Percentiles rank a stretch among this genome's conserved stretches.
phyloP scores from a whole-genome alignment of 2,797 vertebrate species.

The Tauraco hartlaubi region DNA sequence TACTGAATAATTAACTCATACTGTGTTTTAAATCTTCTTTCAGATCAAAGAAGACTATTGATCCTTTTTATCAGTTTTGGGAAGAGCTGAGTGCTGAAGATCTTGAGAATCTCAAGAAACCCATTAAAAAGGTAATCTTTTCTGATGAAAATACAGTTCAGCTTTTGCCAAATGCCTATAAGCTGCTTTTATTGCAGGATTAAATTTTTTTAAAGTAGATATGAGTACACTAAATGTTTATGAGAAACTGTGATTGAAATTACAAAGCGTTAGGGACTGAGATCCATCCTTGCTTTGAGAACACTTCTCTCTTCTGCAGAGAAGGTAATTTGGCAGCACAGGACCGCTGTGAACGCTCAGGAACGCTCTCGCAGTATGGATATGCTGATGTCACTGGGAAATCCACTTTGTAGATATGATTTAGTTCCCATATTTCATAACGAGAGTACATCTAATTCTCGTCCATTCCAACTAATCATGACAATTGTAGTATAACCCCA shows the following conservation, averaged over 20 bases:
- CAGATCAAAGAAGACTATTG: conserved; percentile 90
- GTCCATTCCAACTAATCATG: neutral
- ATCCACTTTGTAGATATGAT: neutral
- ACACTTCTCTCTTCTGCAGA: neutral
- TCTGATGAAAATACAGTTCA: neutral
- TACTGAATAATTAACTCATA: neutral
- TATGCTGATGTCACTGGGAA: neutral
- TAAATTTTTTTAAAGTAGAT: neutral
- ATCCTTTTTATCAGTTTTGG: conserved; percentile 93
- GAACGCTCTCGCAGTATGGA: neutral
- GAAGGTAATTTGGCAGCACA: neutral
- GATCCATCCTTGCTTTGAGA: neutral
- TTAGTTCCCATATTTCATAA: neutral
- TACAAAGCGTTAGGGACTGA: neutral
- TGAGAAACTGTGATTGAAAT: neutral
- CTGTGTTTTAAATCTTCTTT: neutral
- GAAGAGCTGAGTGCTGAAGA: conserved; percentile 87
- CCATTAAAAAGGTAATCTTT: conserved; percentile 79
- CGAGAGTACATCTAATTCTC: neutral
- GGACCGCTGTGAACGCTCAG: neutral
- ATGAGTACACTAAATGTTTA: neutral
- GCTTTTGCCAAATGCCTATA: neutral
- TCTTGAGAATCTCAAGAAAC: conserved; percentile 73
- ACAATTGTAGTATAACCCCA: neutral
- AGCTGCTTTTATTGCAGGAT: neutral